Conservation (phyloP, 2,888 invertebrate genomes). For the Trissolcus japonicus region DNA sequence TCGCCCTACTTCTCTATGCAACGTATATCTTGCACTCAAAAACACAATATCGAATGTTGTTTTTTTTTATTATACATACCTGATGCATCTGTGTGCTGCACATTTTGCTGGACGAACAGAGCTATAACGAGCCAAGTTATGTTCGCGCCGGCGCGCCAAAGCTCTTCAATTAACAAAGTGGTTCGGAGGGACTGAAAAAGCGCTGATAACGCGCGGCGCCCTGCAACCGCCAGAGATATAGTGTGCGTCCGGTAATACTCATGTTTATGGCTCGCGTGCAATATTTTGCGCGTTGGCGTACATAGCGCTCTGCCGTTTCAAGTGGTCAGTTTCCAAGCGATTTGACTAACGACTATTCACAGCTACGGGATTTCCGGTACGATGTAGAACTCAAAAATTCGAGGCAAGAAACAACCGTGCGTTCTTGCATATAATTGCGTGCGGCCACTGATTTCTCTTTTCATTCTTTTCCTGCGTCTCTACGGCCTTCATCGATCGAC, state of each 20-base stretch:
- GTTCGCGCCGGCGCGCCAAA: conserved; percentile 33
- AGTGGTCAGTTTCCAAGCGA: conserved; percentile 49
- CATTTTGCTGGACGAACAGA: no score
- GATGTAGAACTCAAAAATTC: conserved; percentile 35
- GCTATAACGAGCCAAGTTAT: conserved; percentile 42
- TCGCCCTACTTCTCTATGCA: no score
- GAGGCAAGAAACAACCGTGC: conserved; percentile 28
- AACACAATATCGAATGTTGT: no score
- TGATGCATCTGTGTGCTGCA: no score
- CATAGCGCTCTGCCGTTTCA: conserved; percentile 38
- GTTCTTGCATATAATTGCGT: conserved; percentile 13
- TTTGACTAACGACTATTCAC: conserved; percentile 49
- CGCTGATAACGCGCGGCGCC: conserved; percentile 26
- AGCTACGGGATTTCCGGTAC: conserved; percentile 50
- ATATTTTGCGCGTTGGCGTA: conserved; percentile 48
- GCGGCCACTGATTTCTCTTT: neutral
- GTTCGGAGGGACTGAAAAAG: conserved; percentile 31
- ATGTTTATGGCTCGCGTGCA: conserved; percentile 44
- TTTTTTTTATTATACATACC: no score
- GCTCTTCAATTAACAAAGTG: conserved; percentile 52
- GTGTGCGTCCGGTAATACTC: conserved; percentile 42
- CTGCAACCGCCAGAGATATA: conserved; percentile 49
- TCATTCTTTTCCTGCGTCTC: conserved; percentile 13
- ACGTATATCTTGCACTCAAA: no score
- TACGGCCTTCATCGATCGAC: neutral